A percentile compares a stretch with the other conserved stretches of the same genome.
These are phyloP conservation scores for Copsychus sechellarum DNA, from an alignment of 2,113 vertebrate genomes.

Conservation along the genomic window DNA sequence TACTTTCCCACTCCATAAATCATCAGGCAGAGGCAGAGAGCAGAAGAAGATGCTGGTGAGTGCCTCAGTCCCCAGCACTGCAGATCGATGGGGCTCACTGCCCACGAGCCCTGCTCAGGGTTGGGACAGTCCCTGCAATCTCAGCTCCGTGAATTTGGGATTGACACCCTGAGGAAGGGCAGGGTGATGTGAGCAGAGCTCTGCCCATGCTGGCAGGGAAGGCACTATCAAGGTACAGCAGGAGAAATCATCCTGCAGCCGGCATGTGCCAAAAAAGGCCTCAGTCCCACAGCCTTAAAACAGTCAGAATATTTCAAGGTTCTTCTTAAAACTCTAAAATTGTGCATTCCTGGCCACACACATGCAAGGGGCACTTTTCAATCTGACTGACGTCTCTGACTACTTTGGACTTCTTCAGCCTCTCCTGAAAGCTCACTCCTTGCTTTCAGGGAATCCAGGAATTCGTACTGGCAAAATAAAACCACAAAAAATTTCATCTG, in stretches of 20 bases:
- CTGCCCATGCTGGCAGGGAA: background rate
- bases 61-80: background rate
- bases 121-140: background rate
- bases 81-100: background rate
- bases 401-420: background rate
- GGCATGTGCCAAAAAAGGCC: rapidly evolving
- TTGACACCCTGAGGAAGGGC: rapidly evolving
- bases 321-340: background rate
- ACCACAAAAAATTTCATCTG: background rate
- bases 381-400: background rate
- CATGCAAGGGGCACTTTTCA: background rate
- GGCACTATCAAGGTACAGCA: too few relatives aligned
- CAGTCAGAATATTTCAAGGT: background rate
- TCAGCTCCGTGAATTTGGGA: rapidly evolving
- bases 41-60: background rate
- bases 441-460: background rate
- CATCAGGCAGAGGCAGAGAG: background rate
- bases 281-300: rapidly evolving
- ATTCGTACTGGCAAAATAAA: background rate
- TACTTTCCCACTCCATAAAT: background rate
- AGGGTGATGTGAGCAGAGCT: background rate
- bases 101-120: rapidly evolving
- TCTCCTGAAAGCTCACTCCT: background rate
- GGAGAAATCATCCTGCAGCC: background rate
- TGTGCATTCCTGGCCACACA: background rate